Evolutionary conservation across 2,797 vertebrate genomes (phyloP).

Genomic region (Limosa lapponica): DNA sequence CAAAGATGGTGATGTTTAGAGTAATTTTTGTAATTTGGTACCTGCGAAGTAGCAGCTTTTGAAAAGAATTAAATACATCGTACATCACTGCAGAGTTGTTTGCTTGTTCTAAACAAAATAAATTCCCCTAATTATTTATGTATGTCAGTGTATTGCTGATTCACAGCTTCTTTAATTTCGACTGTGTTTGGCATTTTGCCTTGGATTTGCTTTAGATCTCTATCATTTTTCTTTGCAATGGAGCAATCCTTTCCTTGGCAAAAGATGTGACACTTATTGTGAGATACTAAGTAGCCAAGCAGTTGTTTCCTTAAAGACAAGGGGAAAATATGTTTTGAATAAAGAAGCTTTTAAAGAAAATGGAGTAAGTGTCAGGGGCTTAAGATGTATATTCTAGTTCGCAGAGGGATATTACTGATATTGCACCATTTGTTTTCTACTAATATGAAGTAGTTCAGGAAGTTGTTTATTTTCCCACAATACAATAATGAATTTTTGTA

Average conservation of each 20-base stretch:
- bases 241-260: background rate
- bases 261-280: background rate
- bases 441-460: background rate
- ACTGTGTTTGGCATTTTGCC: slow-evolving; percentile 6
- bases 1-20: background rate
- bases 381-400: slow-evolving; percentile 3
- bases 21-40: background rate
- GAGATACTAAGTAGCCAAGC: slow-evolving; percentile 10
- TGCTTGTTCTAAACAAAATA: slow-evolving; percentile 34
- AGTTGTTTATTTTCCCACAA: slow-evolving; percentile 18
- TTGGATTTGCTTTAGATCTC: background rate
- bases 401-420: background rate
- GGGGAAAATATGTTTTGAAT: slow-evolving; percentile 29
- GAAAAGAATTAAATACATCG: background rate
- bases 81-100: background rate
- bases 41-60: background rate
- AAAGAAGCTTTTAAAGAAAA: slow-evolving; percentile 23
- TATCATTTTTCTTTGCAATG: background rate
- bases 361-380: background rate
- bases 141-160: slow-evolving; percentile 16
- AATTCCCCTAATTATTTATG: slow-evolving; percentile 32
- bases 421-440: background rate
- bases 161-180: background rate
- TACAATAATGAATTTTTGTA: background rate
- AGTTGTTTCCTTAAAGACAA: slow-evolving; percentile 2